Percentiles rank a stretch among this genome's conserved stretches.
phyloP scores from a whole-genome alignment of 2,797 vertebrate genomes.

The Megaceryle alcyon region DNA sequence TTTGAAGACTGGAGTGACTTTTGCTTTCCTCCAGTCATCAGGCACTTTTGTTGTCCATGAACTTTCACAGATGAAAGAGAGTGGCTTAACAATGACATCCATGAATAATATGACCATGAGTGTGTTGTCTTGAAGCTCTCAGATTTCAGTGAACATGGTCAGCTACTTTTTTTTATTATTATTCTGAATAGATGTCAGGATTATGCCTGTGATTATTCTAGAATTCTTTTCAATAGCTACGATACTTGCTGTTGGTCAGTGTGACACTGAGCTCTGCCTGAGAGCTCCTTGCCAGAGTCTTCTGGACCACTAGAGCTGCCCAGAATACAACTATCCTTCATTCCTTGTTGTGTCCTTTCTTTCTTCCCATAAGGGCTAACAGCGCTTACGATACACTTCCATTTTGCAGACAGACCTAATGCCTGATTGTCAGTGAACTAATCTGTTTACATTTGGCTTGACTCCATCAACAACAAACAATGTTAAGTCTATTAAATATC shows the following conservation, averaged over 20 bases:
- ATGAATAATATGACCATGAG: background rate
- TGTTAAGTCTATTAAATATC: background rate
- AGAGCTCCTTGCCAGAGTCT: background rate
- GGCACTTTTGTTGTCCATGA: background rate
- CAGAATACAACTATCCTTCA: background rate
- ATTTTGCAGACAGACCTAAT: background rate
- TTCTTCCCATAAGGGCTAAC: background rate
- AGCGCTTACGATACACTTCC: background rate
- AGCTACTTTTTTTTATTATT: background rate
- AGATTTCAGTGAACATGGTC: background rate
- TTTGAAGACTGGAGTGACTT: background rate
- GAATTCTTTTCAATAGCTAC: background rate
- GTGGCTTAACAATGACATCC: background rate
- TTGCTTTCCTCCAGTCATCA: background rate
- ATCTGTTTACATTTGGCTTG: conserved; percentile 2
- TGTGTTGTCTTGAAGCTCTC: background rate
- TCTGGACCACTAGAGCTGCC: background rate
- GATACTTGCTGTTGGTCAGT: background rate
- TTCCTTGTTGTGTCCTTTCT: background rate
- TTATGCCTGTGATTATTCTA: background rate
- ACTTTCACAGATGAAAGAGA: background rate
- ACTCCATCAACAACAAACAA: background rate
- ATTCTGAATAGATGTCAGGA: fast-evolving
- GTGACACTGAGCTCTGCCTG: background rate
- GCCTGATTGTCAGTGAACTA: background rate